Evolutionary conservation across 2,888 invertebrate species (phyloP), one percentile per base, ranked within the genome.

Genomic region (Rotaria magnacalcarata): DNA sequence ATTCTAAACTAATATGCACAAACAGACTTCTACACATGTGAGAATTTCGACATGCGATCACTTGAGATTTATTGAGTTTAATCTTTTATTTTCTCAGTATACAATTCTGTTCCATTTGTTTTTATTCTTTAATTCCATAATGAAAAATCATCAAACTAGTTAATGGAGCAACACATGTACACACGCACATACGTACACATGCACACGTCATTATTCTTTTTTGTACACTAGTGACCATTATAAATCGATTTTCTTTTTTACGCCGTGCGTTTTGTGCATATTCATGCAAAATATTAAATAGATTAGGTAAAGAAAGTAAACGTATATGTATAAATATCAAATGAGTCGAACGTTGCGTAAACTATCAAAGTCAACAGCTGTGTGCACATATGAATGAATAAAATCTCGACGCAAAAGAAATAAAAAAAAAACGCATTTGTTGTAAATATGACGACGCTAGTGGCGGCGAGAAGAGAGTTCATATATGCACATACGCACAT

Each of bases 291-390:
- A 34, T 41, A 34, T 41, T 34, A 67, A 34, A 67, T 67, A 67
- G 67, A 67, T 67, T 34, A 67, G 67, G 67, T 67, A 67, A 6
- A 67, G 16, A 67, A 67, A 67, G 19, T 67, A 67, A 67, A 67
- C 34, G 67, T 34, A 67, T 67, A 67, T 67, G 34, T 67, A 67
- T 1, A 34, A 34, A 34, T 34, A 67, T 67, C 16, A 4, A 67
- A 34, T 67, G 67, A 19, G 67, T 19, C 67, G 34, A 67, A 67
- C 34, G 67, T 67, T 67, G 67, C 67, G 67, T 67, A 67, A 67
- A 67, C 67, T 16, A 67, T 16, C 67, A 67, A 67, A 34, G 27
- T 67, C 67, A 67, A 67, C 67, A 67, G 67, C 67, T 67, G 67
- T 67, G 67, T 34, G 16, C 24, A 67, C 67, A 67, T 27, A 67